phyloP scores from a whole-genome alignment of 2,113 vertebrate genomes.

The Mirza zaza region DNA sequence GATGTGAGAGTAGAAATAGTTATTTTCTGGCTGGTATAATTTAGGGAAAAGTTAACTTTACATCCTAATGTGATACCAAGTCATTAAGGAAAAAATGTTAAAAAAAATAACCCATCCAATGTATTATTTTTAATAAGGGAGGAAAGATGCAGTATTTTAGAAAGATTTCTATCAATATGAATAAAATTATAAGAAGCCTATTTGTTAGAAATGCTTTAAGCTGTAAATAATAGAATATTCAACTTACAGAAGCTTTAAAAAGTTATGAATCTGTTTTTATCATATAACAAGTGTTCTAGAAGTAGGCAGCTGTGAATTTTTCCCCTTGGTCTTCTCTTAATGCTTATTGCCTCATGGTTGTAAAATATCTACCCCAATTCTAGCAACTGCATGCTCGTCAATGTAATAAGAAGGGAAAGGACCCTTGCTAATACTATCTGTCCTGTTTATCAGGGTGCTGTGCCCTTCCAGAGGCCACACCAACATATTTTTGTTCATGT shows the following conservation, averaged over 20 bases:
- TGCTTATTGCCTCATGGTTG: neutral
- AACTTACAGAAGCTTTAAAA: neutral
- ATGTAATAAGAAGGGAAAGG: neutral
- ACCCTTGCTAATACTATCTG: neutral
- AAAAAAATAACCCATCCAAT: neutral
- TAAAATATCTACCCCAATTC: neutral
- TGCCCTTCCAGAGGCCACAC: neutral
- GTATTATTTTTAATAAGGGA: constrained; percentile 26
- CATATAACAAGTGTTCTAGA: neutral
- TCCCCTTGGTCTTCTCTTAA: neutral
- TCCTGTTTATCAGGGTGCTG: neutral
- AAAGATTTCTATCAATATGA: constrained; percentile 32
- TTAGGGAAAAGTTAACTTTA: neutral
- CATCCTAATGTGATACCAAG: neutral
- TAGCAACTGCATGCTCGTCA: neutral
- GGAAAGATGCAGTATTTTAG: constrained; percentile 28
- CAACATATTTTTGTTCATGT: neutral
- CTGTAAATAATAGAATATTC: constrained; percentile 12
- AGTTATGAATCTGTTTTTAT: neutral
- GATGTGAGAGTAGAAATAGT: neutral
- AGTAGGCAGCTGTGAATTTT: neutral
- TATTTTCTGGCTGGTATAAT: neutral
- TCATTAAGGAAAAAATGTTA: neutral
- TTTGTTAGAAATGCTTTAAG: constrained; percentile 20
- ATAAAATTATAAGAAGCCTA: constrained; percentile 31